Percentiles rank a stretch among this genome's conserved stretches.
phyloP scores from a whole-genome alignment of 2,797 vertebrate genomes.

The Pipistrellus nathusii region DNA sequence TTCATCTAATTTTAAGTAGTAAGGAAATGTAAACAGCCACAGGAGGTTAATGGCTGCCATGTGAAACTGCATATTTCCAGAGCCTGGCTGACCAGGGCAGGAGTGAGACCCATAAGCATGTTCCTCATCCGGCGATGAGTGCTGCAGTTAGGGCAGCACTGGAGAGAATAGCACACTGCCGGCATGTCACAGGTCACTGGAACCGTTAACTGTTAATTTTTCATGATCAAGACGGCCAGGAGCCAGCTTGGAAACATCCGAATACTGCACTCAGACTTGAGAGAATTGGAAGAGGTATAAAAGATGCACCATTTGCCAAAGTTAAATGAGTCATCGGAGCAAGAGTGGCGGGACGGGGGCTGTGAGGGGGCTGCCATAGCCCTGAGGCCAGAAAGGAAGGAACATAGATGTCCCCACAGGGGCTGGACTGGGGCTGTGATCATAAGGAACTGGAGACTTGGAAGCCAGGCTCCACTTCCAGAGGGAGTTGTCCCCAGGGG shows the following conservation, averaged over 20 bases:
- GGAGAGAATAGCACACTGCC: neutral
- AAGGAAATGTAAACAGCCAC: neutral
- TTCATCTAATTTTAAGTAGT: neutral
- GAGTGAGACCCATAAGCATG: neutral
- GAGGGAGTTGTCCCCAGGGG: neutral
- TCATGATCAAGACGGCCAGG: neutral
- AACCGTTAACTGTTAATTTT: neutral
- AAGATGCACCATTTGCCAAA: neutral
- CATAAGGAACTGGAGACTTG: neutral
- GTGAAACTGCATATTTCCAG: neutral
- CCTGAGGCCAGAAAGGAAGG: neutral
- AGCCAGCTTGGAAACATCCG: neutral
- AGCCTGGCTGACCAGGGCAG: neutral
- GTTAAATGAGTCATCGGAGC: neutral
- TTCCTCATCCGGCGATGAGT: neutral
- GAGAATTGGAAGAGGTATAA: neutral
- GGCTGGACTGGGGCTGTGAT: neutral
- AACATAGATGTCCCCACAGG: neutral
- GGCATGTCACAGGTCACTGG: neutral
- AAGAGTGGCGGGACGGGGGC: neutral
- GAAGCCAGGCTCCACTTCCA: neutral
- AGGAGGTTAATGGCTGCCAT: neutral
- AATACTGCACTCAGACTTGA: neutral
- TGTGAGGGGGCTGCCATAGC: neutral
- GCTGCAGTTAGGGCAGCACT: neutral